Percentiles rank a stretch among this genome's conserved stretches.
Conservation (phyloP, 2,888 invertebrate genomes). For the Melanostoma scalare region DNA sequence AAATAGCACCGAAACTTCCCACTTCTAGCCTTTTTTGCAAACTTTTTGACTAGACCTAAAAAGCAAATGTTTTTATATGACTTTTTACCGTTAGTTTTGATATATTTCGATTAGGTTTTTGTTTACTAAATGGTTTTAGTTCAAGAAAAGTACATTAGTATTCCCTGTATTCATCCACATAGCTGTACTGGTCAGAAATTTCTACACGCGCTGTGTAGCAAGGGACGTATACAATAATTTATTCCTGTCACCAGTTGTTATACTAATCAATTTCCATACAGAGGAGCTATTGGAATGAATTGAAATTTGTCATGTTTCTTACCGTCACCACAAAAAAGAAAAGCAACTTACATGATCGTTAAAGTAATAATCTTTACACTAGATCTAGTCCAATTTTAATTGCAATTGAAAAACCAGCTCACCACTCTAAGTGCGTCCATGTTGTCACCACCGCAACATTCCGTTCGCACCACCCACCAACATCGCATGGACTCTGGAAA, state of each 20-base stretch:
- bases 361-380: slow-evolving; percentile 60
- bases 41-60: too few relatives aligned
- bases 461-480: slow-evolving; percentile 65
- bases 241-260: slow-evolving; percentile 49
- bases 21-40: too few relatives aligned
- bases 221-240: not conserved
- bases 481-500: slow-evolving; percentile 41
- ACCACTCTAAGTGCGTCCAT: slow-evolving; percentile 37
- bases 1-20: too few relatives aligned
- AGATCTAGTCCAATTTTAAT: slow-evolving; percentile 70
- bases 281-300: slow-evolving; percentile 50
- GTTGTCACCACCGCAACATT: slow-evolving; percentile 56
- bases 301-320: slow-evolving; percentile 58
- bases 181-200: too few relatives aligned
- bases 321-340: not conserved
- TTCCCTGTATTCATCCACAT: too few relatives aligned
- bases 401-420: slow-evolving; percentile 36
- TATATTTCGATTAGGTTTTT: too few relatives aligned
- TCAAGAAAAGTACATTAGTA: too few relatives aligned
- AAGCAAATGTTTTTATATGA: too few relatives aligned
- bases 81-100: too few relatives aligned
- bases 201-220: too few relatives aligned
- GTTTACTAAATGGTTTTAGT: too few relatives aligned
- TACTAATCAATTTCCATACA: slow-evolving; percentile 46
- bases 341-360: slow-evolving; percentile 40